These are phyloP conservation scores for Orestias chungarensis DNA, from an alignment of 2,797 vertebrate genomes.

Conservation along the genomic window DNA sequence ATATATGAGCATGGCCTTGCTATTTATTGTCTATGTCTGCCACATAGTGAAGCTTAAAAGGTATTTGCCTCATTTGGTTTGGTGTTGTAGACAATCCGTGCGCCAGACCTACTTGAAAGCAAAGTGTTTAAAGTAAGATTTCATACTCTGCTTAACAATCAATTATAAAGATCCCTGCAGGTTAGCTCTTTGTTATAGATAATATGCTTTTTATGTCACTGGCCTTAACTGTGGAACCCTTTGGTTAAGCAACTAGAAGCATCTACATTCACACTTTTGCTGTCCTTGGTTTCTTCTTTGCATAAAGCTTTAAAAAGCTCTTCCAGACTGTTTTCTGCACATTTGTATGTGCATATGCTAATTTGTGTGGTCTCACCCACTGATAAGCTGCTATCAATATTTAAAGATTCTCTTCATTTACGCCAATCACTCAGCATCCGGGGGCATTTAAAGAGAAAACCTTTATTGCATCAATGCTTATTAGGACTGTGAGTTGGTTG, in stretches of 20 bases:
- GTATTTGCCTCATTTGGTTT: neutral
- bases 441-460: conserved; percentile 15
- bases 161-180: neutral
- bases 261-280: conserved; percentile 22
- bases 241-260: conserved; percentile 18
- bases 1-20: neutral
- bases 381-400: conserved; percentile 48
- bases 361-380: conserved; percentile 9
- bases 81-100: neutral
- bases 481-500: conserved; percentile 29
- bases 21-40: neutral
- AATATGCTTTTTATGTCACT: conserved; percentile 17
- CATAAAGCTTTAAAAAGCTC: conserved; percentile 30
- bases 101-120: neutral
- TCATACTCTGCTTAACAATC: neutral
- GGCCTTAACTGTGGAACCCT: neutral
- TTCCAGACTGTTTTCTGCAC: conserved; percentile 21
- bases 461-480: conserved; percentile 21
- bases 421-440: conserved; percentile 15
- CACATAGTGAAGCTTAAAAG: conserved; percentile 5
- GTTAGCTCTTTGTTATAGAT: conserved; percentile 3
- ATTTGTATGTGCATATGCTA: conserved; percentile 29
- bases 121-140: neutral
- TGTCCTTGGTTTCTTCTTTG: conserved; percentile 39
- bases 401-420: conserved; percentile 44